Conservation (phyloP, 92 coral and sea anemone species). For the Scolanthus callimorphus region DNA sequence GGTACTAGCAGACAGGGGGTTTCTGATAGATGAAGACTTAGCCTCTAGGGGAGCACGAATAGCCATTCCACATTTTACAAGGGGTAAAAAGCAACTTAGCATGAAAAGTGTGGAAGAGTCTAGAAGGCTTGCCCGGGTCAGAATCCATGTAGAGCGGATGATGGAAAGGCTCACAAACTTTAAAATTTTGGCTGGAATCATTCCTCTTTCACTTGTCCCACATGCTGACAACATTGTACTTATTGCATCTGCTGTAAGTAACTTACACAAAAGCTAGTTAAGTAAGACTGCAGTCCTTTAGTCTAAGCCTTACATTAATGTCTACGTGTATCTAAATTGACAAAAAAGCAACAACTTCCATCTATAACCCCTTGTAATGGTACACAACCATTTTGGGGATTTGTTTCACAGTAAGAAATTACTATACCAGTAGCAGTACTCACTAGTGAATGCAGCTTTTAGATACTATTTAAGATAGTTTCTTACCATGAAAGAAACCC, state of each 20-base stretch:
- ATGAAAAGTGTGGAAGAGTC: conserved; percentile 17
- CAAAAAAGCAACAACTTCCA: too few relatives aligned
- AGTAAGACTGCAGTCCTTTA: too few relatives aligned
- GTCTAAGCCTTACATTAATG: too few relatives aligned
- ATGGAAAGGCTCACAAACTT: conserved; percentile 48
- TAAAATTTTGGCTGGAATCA: conserved; percentile 8
- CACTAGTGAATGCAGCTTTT: too few relatives aligned
- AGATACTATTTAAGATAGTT: too few relatives aligned
- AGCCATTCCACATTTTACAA: conserved; percentile 32
- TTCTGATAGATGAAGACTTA: conserved; percentile 41
- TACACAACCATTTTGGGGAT: too few relatives aligned
- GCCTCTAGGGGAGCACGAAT: conserved; percentile 35
- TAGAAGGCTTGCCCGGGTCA: conserved; percentile 23
- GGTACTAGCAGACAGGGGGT: conserved; percentile 57
- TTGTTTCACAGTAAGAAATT: conserved; percentile 1
- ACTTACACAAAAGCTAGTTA: conserved; percentile 28
- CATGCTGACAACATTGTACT: conserved; percentile 19
- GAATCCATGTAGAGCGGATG: conserved; percentile 33
- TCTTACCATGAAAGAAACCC: too few relatives aligned
- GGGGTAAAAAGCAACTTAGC: conserved; percentile 30
- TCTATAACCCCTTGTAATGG: too few relatives aligned
- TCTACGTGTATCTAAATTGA: too few relatives aligned
- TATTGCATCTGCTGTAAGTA: conserved; percentile 23
- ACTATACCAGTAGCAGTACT: too few relatives aligned
- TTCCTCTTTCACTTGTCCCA: conserved; percentile 27